Evolutionary conservation across 2,113 vertebrate species (phyloP).

Genomic region (Pimephales promelas): DNA sequence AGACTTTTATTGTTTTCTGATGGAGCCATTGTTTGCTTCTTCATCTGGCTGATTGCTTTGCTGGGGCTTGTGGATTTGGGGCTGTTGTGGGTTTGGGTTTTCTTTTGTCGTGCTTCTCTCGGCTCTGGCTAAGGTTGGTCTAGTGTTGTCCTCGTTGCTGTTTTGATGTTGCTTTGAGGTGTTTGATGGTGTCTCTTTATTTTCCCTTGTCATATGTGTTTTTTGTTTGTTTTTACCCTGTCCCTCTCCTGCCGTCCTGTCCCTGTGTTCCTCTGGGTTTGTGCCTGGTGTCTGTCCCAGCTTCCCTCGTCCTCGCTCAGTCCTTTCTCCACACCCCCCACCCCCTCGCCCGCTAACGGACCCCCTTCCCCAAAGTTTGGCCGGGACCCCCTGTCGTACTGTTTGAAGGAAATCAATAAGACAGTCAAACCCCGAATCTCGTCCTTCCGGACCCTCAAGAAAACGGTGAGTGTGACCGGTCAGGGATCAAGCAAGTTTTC

Average conservation of each 20-base stretch:
- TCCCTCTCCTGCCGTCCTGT: constrained; percentile 18
- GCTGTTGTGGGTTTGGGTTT: constrained; percentile 52
- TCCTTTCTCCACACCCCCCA: constrained; percentile 75
- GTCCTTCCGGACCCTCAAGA: constrained; percentile 87
- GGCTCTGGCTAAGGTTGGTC: constrained; percentile 60
- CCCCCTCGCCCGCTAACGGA: constrained; percentile 82
- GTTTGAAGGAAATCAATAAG: constrained; percentile 95
- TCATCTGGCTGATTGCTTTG: constrained; percentile 25
- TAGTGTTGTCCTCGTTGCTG: constrained; percentile 71
- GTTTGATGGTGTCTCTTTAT: constrained; percentile 79
- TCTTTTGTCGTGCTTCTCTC: constrained; percentile 48
- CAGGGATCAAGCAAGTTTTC: constrained; percentile 45
- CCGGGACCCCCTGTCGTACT: constrained; percentile 90
- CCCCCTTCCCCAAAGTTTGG: constrained; percentile 87
- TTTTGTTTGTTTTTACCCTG: constrained; percentile 55
- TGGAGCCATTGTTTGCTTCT: constrained; percentile 31
- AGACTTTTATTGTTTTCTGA: not conserved
- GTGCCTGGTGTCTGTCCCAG: constrained; percentile 46
- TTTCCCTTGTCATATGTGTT: constrained; percentile 71
- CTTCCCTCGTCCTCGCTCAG: constrained; percentile 62
- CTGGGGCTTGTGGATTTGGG: constrained; percentile 2
- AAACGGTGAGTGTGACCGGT: constrained; percentile 84
- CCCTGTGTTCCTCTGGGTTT: constrained; percentile 45
- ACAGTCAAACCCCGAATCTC: constrained; percentile 93
- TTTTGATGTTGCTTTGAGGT: constrained; percentile 75